Evolutionary conservation across 2,797 vertebrate species (phyloP).

Genomic region (Brotula barbata): DNA sequence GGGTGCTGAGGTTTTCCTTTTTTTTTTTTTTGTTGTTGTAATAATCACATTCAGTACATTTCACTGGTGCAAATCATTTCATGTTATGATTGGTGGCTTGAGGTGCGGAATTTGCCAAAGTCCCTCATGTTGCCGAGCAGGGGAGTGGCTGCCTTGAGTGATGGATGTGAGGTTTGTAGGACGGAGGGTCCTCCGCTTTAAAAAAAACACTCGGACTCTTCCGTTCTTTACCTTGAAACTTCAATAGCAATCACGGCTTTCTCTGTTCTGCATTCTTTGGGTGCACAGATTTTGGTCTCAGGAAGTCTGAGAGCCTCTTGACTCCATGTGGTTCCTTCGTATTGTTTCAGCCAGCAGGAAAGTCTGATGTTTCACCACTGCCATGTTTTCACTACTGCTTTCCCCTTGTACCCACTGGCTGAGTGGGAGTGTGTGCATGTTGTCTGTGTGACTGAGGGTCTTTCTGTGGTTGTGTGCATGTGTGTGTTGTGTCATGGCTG

Average conservation of each 20-base stretch:
- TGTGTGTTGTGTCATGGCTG: no score
- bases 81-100: conserved; percentile 34
- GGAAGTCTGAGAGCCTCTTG: conserved; percentile 30
- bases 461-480: no score
- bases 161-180: conserved; percentile 40
- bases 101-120: conserved; percentile 35
- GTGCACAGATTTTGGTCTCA: conserved; percentile 20
- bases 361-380: conserved; percentile 27
- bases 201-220: conserved; percentile 5
- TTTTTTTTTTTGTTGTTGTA: no score
- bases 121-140: conserved; percentile 40
- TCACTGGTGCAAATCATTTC: conserved; percentile 38
- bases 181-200: conserved; percentile 24
- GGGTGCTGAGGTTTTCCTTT: neutral
- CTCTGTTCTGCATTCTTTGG: conserved; percentile 41
- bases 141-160: conserved; percentile 19
- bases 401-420: conserved; percentile 13
- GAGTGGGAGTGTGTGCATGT: conserved; percentile 9
- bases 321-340: conserved; percentile 37
- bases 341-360: conserved; percentile 44
- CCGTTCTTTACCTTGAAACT: conserved; percentile 28
- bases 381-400: conserved; percentile 45
- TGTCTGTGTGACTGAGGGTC: no score
- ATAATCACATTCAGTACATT: conserved; percentile 41
- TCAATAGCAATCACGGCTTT: conserved; percentile 37